Base-by-base conservation (phyloP, 2,888 invertebrate species). In the Bombylius major region DNA sequence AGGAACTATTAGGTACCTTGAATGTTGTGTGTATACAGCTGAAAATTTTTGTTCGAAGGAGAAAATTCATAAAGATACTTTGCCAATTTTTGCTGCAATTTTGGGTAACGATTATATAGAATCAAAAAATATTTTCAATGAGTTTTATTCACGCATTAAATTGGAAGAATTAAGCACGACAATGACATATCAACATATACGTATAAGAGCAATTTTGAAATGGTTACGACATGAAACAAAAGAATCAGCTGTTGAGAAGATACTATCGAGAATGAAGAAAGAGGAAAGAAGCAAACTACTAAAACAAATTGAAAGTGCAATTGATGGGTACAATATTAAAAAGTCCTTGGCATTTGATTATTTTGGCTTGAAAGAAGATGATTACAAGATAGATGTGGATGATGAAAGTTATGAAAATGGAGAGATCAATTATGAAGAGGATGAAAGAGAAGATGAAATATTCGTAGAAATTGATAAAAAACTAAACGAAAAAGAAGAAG, bases 31-130 rank as follows among this genome's bases (percentile, higher is more conserved):
- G 31, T 95, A 86, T 67, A 80, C 76, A 64, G 79, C 86, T 1
- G 82, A 88, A 56, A 78, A 83, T 62, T 80, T 95, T 63, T 74
- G 85, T 11, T 75, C 77, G 13, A 76, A 77, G 68, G 81, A 82
- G 2, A 82, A 83, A 0, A 68, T 91, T 39, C 78, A 83, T 59
- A 79, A 79, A 61, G 79, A 81, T 14, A 73, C 86, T 59, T 69
- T 96, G 51, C 91, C 93, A 0, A 68, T 96, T 32, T 77, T 92
- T 60, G 89, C 91, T 1, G 86, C 88, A 1, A 69, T 95, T 44
- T 74, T 94, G 7, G 96, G 95, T 2, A 96, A 96, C 76, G 96
- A 96, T 73, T 94, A 87, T 73, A 83, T 93, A 9, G 78, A 83
- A 46, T 78, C 78, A 57, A 2, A 23, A 1, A 76, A 75, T 5